phyloP scores from a whole-genome alignment of 2,888 invertebrate genomes.

The Clusia tigrina region DNA sequence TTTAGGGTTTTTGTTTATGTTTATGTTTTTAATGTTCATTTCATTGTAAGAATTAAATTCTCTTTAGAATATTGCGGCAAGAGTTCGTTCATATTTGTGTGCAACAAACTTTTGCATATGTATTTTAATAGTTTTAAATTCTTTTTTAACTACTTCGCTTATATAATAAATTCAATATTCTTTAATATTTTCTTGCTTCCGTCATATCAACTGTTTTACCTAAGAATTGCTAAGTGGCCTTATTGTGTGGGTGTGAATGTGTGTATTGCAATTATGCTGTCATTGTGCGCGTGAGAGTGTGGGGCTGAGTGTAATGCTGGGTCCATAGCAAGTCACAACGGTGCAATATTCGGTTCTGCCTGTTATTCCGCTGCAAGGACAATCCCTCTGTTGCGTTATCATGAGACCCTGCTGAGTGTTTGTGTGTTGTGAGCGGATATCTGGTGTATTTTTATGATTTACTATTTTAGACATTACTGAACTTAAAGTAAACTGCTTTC shows the following conservation, averaged over 20 bases:
- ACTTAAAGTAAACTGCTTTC: neutral
- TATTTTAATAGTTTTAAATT: neutral
- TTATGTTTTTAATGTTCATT: conserved; percentile 19
- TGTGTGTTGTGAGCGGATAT: neutral
- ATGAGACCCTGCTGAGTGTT: neutral
- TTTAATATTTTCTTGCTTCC: neutral
- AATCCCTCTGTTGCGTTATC: neutral
- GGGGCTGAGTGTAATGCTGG: too few relatives aligned
- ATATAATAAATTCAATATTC: neutral
- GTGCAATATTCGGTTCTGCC: too few relatives aligned
- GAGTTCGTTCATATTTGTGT: conserved; percentile 30
- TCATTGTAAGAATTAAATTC: conserved; percentile 41
- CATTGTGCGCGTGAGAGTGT: neutral
- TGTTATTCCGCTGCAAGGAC: too few relatives aligned
- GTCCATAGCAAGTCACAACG: too few relatives aligned
- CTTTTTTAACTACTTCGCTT: conserved; percentile 3
- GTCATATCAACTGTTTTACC: neutral
- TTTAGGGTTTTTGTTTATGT: conserved; percentile 3
- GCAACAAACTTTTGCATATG: conserved; percentile 13
- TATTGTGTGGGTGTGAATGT: too few relatives aligned
- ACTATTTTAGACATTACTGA: neutral
- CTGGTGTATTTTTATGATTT: neutral
- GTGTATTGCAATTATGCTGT: neutral
- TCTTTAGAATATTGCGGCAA: conserved; percentile 46
- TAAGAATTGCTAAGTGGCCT: neutral